Conservation (phyloP, 1,140 invertebrate species). For the Neodiprion virginianus region DNA sequence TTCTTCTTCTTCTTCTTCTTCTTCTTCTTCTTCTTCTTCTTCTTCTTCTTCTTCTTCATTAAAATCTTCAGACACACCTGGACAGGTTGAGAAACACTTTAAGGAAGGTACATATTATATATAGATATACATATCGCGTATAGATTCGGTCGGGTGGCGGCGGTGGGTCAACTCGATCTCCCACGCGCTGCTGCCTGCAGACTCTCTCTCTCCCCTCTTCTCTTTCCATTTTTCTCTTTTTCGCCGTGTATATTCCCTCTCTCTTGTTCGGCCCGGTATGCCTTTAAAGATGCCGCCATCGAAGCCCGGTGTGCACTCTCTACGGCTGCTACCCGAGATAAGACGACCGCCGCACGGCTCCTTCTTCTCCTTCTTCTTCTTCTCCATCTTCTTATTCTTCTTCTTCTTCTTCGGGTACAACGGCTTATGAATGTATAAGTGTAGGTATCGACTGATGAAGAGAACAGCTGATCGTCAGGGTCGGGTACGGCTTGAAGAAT, state of each 20-base stretch:
- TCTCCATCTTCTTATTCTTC: too few relatives aligned
- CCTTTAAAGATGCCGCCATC: background rate
- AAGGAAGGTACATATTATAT: too few relatives aligned
- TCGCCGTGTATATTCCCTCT: background rate
- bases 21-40: background rate
- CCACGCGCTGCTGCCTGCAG: background rate
- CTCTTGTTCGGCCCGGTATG: background rate
- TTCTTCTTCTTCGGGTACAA: too few relatives aligned
- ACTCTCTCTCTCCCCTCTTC: background rate
- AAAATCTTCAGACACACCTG: too few relatives aligned
- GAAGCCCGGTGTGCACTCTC: background rate
- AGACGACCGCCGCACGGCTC: background rate
- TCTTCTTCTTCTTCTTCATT: too few relatives aligned
- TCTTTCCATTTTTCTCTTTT: background rate
- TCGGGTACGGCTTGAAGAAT: background rate
- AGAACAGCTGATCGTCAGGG: conserved; percentile 4
- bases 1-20: background rate
- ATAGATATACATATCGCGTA: too few relatives aligned
- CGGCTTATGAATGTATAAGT: too few relatives aligned
- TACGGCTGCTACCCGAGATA: background rate
- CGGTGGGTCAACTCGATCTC: background rate
- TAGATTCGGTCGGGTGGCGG: too few relatives aligned
- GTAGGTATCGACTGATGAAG: background rate
- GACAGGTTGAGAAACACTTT: too few relatives aligned
- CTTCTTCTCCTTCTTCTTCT: too few relatives aligned